Base-by-base conservation (phyloP, 2,888 invertebrate genomes). In the Brachycybe producta region DNA sequence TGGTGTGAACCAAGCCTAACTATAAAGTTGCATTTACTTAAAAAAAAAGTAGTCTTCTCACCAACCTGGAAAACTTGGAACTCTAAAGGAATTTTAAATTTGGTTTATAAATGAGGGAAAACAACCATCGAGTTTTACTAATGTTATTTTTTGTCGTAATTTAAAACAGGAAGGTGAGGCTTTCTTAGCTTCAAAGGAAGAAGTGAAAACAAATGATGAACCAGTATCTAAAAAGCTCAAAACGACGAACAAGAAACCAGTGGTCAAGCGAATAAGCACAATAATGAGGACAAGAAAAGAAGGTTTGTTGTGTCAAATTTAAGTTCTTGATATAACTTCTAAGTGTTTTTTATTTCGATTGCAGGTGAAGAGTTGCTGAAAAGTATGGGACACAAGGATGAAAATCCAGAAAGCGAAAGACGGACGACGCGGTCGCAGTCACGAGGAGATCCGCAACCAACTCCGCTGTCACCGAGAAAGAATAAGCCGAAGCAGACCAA, bases 391-490 rank as follows among this genome's bases (percentile, higher is more conserved):
- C 47, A 69, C 54, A 61, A 73, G 54, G 70, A 69, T 54, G 67
- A 70, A 2, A 62, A 59, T 13, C 65, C 61, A n/a, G 73, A 74
- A 58, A 66, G 72, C 7, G 75, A 75, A 56, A 66, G 75, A 55
- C 70, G 75, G 54, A 69, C 74, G 46, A 75, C 75, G 5, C 67
- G 75, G 28, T 75, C 75, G 47, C 72, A 75, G 28, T 73, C 73
- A 15, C 68, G 74, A 60, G 75, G 74, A n/a, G 62, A 70, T 3
- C 57, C 63, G 2, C 64, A 71, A 17, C 67, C 74, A 3, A 68
- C 74, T 15, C 71, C 73, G 7, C 72, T 72, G 8, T n/a, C 36
- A 36, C 36, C 7, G 15, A 5, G 15, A 11, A 36, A 36, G 15
- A 36, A 36, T 8, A n/a, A n/a, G n/a, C 15, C 36, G 7, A 36